Evolutionary conservation across 2,888 invertebrate genomes (phyloP).

Genomic region (Coelopa pilipes): DNA sequence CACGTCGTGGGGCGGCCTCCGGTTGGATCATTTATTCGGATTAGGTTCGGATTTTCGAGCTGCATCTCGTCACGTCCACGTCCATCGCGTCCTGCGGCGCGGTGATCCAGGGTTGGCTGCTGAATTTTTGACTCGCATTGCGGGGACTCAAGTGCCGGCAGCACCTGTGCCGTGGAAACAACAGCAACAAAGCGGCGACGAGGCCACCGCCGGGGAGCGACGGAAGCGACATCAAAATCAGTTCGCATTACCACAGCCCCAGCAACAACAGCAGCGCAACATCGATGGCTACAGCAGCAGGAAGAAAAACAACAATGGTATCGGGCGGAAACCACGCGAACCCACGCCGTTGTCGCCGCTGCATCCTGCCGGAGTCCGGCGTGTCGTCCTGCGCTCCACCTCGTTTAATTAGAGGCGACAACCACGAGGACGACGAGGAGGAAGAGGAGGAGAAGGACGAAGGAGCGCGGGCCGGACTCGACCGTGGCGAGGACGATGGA

Average conservation of each 20-base stretch:
- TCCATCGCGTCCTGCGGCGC: too few relatives aligned
- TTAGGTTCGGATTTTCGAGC: too few relatives aligned
- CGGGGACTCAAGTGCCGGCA: too few relatives aligned
- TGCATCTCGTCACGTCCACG: too few relatives aligned
- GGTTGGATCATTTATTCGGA: too few relatives aligned
- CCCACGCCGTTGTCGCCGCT: neutral
- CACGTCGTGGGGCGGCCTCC: too few relatives aligned
- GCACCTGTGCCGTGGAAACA: too few relatives aligned
- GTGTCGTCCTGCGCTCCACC: neutral
- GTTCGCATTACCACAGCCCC: slow-evolving; percentile 59
- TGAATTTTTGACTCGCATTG: too few relatives aligned
- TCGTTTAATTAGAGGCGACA: slow-evolving; percentile 26
- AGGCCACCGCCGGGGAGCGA: neutral
- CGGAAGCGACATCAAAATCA: slow-evolving; percentile 13
- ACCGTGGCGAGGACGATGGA: too few relatives aligned
- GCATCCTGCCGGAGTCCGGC: slow-evolving; percentile 1
- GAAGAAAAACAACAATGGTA: neutral
- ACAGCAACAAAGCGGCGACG: too few relatives aligned
- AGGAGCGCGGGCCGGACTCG: neutral
- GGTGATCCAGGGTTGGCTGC: too few relatives aligned
- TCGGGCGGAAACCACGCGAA: neutral
- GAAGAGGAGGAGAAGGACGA: neutral
- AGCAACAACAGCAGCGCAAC: slow-evolving; percentile 41
- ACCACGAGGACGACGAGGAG: neutral
- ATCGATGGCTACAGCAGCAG: neutral